Evolutionary conservation across 2,888 invertebrate genomes (phyloP).

Genomic region (Hydrotaea cyrtoneurina): DNA sequence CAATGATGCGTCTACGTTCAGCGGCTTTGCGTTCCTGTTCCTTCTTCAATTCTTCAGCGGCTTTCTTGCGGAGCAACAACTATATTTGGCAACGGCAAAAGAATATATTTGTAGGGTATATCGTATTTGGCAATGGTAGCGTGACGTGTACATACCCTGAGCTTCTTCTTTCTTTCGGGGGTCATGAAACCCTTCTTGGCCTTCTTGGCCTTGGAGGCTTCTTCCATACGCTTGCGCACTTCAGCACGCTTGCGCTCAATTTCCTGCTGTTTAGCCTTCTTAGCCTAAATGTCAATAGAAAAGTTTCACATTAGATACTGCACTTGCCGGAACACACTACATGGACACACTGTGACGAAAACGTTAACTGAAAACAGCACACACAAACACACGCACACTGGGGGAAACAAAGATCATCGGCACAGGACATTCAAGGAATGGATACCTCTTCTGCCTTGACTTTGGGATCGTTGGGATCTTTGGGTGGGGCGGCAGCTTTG

Average conservation of each 20-base stretch:
- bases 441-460: constrained; percentile 78
- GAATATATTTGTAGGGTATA: no score
- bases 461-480: constrained; percentile 51
- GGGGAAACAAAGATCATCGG: constrained; percentile 60
- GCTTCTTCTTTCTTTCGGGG: constrained; percentile 99
- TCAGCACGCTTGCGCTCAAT: constrained; percentile 99
- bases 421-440: constrained; percentile 41
- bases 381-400: constrained; percentile 40
- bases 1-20: constrained; percentile 98
- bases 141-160: constrained; percentile 88
- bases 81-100: constrained; percentile 78
- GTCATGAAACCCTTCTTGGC: constrained; percentile 99
- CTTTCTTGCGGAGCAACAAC: constrained; percentile 99
- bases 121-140: background rate
- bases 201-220: constrained; percentile 98
- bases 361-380: constrained; percentile 1
- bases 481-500: constrained; percentile 70
- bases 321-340: background rate
- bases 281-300: constrained; percentile 85
- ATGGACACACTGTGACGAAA: constrained; percentile 65
- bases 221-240: constrained; percentile 99
- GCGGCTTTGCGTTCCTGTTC: constrained; percentile 99
- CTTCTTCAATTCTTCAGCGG: constrained; percentile 99
- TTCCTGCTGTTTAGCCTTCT: constrained; percentile 98
- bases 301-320: background rate